Base-by-base conservation (phyloP, 1,140 invertebrate species). In the Agrilus planipennis region DNA sequence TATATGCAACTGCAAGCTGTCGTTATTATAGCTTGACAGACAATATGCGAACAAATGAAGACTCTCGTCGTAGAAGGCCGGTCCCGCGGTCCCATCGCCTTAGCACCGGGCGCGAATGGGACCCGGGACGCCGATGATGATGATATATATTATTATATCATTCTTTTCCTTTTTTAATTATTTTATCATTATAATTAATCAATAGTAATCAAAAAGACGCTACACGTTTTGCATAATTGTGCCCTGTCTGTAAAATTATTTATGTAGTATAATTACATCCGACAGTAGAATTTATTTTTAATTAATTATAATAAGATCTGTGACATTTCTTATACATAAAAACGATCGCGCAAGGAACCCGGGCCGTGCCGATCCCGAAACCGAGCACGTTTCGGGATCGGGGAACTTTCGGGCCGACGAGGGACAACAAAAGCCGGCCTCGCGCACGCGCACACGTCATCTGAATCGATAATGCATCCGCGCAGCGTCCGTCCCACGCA, bases 311-410 rank as follows among this genome's bases (percentile, higher is more conserved):
- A 38, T 44, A 40, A 41, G 40, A n/a, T n/a, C n/a, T 47, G 41
- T 49, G 50, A 49, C 44, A 50, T 47, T 39, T 44, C 48, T 46
- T 52, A 49, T 46, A 45, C 46, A 52, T 52, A 52, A 50, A 52
- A 52, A 52, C 48, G 45, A 38, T 21, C 42, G 25, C 42, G 30
- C 38, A 15, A 32, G 30, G 38, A 34, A 30, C 29, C 27, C 39
- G 41, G 35, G 42, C 27, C 15, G 15, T 20, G n/a, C 37, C 20
- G 34, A 40, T 29, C 11, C 23, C 6, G 34, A 7, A 38, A 39
- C 27, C 35, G n/a, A 7, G 27, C 5, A 11, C 16, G 15, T 18
- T 25, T 17, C 15, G 20, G 42, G 20, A 12, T 14, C 14, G 6
- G 17, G 38, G 18, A 21, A 35, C 22, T 19, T 23, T 19, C 17